These are phyloP conservation scores for Stigmatopora argus DNA, from an alignment of 2,113 vertebrate species.

Conservation along the genomic window DNA sequence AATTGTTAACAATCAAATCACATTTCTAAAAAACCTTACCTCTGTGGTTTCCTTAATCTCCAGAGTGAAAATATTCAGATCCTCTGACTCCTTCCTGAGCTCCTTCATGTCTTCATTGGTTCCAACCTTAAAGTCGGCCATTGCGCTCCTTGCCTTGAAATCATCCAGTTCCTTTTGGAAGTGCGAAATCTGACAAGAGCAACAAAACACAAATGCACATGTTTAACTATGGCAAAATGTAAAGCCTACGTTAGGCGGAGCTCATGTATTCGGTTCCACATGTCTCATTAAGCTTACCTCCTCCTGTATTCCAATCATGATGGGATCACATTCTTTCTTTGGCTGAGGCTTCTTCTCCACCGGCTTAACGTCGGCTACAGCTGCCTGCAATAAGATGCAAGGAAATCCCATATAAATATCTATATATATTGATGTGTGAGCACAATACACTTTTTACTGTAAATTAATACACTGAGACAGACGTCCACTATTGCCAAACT, in stretches of 20 bases:
- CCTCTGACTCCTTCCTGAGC: slow-evolving; percentile 77
- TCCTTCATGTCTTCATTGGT: slow-evolving; percentile 80
- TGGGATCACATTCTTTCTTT: slow-evolving; percentile 83
- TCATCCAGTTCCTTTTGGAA: slow-evolving; percentile 94
- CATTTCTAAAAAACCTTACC: slow-evolving; percentile 59
- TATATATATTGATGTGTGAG: too few relatives aligned
- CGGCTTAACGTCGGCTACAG: slow-evolving; percentile 46
- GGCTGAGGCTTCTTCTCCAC: slow-evolving; percentile 79
- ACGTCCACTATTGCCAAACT: too few relatives aligned
- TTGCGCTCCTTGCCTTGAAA: slow-evolving; percentile 77
- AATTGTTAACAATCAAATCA: background rate
- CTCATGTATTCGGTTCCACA: too few relatives aligned
- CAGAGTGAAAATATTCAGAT: slow-evolving; percentile 81
- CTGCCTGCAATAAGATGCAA: slow-evolving; percentile 34
- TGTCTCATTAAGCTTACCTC: slow-evolving; percentile 73
- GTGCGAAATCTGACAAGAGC: slow-evolving; percentile 78
- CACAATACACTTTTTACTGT: too few relatives aligned
- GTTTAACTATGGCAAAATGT: too few relatives aligned
- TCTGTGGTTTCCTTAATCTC: slow-evolving; percentile 94
- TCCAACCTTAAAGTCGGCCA: slow-evolving; percentile 82
- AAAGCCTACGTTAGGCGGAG: background rate
- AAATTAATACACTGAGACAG: too few relatives aligned
- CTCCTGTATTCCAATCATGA: slow-evolving; percentile 86
- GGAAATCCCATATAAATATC: background rate
- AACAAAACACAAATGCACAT: background rate